phyloP scores from a whole-genome alignment of 1,140 invertebrate genomes.

The Drosophila bifasciata region DNA sequence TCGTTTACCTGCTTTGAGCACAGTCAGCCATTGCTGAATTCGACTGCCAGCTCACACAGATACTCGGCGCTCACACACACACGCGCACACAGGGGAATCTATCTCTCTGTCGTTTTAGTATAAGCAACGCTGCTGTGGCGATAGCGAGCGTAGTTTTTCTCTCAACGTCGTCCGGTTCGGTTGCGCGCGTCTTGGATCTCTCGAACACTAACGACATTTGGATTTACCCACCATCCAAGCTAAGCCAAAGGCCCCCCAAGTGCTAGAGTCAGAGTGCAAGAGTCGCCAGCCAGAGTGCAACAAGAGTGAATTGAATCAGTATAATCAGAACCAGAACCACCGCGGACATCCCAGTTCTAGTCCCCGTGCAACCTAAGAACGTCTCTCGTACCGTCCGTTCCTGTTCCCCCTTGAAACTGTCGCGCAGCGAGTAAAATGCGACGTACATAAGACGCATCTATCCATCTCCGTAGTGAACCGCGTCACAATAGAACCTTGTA shows the following conservation, averaged over 20 bases:
- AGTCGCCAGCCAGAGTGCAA: slow-evolving; percentile 12
- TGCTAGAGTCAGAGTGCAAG: slow-evolving; percentile 11
- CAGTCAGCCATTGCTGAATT: slow-evolving; percentile 51
- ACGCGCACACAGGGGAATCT: neutral
- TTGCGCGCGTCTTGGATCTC: slow-evolving; percentile 42
- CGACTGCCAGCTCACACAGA: slow-evolving; percentile 37
- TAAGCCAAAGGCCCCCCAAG: slow-evolving; percentile 22
- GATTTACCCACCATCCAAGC: slow-evolving; percentile 24
- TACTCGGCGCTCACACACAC: slow-evolving; percentile 20
- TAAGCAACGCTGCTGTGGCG: slow-evolving; percentile 35
- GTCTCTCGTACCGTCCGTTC: slow-evolving; percentile 4
- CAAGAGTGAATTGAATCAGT: slow-evolving; percentile 21
- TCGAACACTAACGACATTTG: slow-evolving; percentile 16
- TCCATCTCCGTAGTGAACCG: too few species aligned
- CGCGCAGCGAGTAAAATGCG: slow-evolving; percentile 45
- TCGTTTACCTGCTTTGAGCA: slow-evolving; percentile 44
- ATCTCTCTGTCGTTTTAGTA: slow-evolving; percentile 16
- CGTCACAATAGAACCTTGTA: too few species aligned
- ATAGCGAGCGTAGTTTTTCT: slow-evolving; percentile 53
- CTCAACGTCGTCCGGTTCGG: slow-evolving; percentile 52
- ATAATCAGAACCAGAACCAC: slow-evolving; percentile 27
- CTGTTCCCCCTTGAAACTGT: slow-evolving; percentile 16
- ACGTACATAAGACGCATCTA: slow-evolving; percentile 28
- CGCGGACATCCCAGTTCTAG: neutral
- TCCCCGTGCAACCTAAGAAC: slow-evolving; percentile 1